Conservation (phyloP, 2,113 vertebrate species). For the Formicarius rufipectus region DNA sequence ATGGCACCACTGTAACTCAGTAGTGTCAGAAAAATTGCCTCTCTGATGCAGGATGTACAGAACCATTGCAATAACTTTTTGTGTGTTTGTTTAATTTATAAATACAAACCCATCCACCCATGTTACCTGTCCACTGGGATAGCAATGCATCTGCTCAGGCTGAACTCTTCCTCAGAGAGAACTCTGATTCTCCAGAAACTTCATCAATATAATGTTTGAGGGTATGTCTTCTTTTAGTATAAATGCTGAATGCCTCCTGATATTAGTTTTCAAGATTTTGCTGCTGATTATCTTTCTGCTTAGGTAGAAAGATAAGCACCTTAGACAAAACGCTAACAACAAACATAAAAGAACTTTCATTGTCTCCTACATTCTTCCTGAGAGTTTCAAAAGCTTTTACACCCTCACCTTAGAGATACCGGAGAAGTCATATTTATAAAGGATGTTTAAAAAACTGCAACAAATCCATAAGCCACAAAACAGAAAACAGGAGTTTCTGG, state of each 20-base stretch:
- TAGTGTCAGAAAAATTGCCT: background rate
- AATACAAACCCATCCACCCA: background rate
- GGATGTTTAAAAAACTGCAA: background rate
- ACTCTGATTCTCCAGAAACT: background rate
- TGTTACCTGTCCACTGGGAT: background rate
- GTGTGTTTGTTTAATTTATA: background rate
- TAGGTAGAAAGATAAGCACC: background rate
- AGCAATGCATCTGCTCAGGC: background rate
- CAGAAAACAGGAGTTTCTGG: background rate
- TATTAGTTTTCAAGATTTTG: background rate
- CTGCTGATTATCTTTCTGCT: background rate
- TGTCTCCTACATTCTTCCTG: background rate
- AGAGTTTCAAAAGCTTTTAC: background rate
- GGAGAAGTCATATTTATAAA: background rate
- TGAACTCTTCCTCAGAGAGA: background rate
- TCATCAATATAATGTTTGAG: background rate
- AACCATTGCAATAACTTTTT: background rate
- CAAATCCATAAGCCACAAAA: background rate
- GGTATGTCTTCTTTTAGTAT: background rate
- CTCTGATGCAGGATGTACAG: background rate
- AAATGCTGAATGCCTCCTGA: background rate
- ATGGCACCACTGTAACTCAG: background rate
- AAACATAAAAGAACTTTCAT: background rate
- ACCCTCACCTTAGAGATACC: background rate
- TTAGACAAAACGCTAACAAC: background rate